These are phyloP conservation scores for Muraenolepis orangiensis DNA, from an alignment of 2,797 vertebrate species.

Conservation along the genomic window DNA sequence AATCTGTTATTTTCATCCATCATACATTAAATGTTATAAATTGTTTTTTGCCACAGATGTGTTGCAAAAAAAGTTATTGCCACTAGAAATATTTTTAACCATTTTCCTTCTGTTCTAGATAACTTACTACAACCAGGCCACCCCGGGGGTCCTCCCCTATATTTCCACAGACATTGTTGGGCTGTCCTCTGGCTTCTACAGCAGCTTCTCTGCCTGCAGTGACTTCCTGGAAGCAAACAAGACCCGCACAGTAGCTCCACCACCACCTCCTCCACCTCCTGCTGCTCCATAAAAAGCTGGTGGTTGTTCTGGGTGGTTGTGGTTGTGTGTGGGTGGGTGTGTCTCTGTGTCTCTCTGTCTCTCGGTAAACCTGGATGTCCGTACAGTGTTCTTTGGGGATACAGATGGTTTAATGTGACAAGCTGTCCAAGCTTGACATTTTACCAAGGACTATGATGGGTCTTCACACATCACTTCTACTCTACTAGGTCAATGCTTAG, in stretches of 20 bases:
- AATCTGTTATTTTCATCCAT: neutral
- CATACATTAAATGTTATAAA: neutral
- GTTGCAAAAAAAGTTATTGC: neutral
- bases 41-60: neutral
- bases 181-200: slow-evolving; percentile 85
- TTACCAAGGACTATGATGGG: slow-evolving; percentile 4
- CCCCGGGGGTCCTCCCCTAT: slow-evolving; percentile 83
- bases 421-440: neutral
- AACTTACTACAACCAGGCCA: slow-evolving; percentile 94
- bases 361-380: neutral
- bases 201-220: slow-evolving; percentile 81
- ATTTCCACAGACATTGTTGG: slow-evolving; percentile 89
- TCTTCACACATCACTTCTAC: slow-evolving; percentile 1
- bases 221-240: slow-evolving; percentile 85
- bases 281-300: slow-evolving; percentile 4
- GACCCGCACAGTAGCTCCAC: slow-evolving; percentile 51
- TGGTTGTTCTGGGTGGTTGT: too few relatives aligned
- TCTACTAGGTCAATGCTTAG: neutral
- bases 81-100: neutral
- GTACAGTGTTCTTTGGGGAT: neutral
- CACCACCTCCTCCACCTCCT: slow-evolving; percentile 16
- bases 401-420: slow-evolving; percentile 10
- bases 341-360: neutral
- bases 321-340: too few relatives aligned
- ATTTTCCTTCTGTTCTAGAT: slow-evolving; percentile 73